phyloP scores from a whole-genome alignment of 2,113 vertebrate genomes.

The Gopherus evgoodei region DNA sequence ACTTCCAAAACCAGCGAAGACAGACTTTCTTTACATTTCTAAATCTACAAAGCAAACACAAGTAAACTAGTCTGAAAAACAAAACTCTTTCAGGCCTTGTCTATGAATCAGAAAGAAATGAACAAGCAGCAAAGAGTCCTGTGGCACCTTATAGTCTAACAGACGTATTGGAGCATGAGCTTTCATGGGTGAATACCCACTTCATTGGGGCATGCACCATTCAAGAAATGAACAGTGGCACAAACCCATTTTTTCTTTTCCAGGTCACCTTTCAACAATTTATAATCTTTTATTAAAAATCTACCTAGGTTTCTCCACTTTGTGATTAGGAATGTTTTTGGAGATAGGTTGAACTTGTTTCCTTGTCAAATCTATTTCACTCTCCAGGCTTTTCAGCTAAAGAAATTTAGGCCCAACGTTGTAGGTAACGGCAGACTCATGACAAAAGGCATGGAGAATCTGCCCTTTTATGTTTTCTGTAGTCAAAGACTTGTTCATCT shows the following conservation, averaged over 20 bases:
- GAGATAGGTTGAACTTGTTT: neutral
- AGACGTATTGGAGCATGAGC: too few relatives aligned
- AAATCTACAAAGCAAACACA: slow-evolving; percentile 4
- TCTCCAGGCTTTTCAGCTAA: neutral
- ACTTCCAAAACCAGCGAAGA: neutral
- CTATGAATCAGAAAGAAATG: neutral
- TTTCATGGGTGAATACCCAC: too few relatives aligned
- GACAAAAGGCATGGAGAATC: neutral
- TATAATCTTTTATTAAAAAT: neutral
- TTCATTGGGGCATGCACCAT: too few relatives aligned
- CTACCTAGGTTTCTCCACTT: neutral
- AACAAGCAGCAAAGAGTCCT: neutral
- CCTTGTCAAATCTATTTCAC: neutral
- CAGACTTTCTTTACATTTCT: slow-evolving; percentile 22
- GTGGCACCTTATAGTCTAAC: too few relatives aligned
- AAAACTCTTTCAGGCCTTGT: neutral
- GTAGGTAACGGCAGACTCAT: neutral
- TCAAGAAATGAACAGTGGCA: slow-evolving; percentile 17
- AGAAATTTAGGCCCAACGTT: neutral
- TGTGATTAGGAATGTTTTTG: neutral
- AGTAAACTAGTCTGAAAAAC: slow-evolving; percentile 20
- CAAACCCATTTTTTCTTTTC: neutral
- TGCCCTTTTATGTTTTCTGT: neutral
- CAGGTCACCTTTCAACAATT: neutral
- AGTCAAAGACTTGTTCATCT: neutral